Percentiles rank a stretch among this genome's conserved stretches.
These are phyloP conservation scores for Troides helena DNA, from an alignment of 2,888 invertebrate species.

Conservation along the genomic window DNA sequence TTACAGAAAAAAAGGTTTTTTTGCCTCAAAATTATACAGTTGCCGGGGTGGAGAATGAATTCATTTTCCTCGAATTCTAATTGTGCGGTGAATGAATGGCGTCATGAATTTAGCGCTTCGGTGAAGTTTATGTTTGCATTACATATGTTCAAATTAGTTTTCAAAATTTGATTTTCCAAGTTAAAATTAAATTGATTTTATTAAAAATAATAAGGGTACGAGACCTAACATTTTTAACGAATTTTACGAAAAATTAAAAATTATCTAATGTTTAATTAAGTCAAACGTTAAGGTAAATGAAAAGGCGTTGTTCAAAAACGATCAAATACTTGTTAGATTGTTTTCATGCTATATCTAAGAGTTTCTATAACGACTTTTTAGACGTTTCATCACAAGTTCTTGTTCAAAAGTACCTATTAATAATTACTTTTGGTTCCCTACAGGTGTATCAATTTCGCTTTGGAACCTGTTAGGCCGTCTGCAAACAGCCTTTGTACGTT, in stretches of 20 bases:
- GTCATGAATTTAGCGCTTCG: conserved; percentile 7
- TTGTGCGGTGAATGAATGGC: conserved; percentile 14
- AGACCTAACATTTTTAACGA: too few species aligned
- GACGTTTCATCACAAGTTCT: too few species aligned
- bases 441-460: conserved; percentile 52
- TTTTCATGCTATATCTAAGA: too few species aligned
- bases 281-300: too few species aligned
- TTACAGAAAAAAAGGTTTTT: too few species aligned
- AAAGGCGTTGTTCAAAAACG: too few species aligned
- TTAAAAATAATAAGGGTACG: too few species aligned
- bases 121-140: conserved; percentile 9
- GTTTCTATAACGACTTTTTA: too few species aligned
- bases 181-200: background rate
- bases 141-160: conserved; percentile 1
- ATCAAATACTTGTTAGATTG: too few species aligned
- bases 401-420: too few species aligned
- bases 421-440: conserved; percentile 41
- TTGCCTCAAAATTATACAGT: conserved; percentile 1
- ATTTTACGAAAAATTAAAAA: too few species aligned
- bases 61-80: conserved; percentile 5
- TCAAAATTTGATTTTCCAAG: conserved; percentile 52
- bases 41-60: conserved; percentile 12
- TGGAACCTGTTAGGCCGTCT: conserved; percentile 63
- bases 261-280: too few species aligned
- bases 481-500: conserved; percentile 66